A percentile compares a stretch with the other conserved stretches of the same genome.
Evolutionary conservation across 1,140 invertebrate species (phyloP).

Genomic region (Sweltsa coloradensis): DNA sequence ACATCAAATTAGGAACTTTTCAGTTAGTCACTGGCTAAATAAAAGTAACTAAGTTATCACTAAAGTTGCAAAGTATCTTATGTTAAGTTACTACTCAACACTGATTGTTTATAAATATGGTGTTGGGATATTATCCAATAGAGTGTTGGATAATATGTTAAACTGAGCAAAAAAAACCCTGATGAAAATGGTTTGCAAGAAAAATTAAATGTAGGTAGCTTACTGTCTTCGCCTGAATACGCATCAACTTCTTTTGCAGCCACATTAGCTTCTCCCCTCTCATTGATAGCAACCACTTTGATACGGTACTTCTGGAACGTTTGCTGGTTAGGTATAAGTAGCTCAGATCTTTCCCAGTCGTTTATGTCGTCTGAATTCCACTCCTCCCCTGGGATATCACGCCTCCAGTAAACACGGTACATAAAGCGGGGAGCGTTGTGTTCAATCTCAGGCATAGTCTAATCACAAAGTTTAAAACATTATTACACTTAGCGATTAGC

Average conservation of each 20-base stretch:
- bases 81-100: too few relatives aligned
- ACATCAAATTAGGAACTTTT: too few relatives aligned
- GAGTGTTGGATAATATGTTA: too few relatives aligned
- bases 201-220: too few relatives aligned
- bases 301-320: constrained; percentile 86
- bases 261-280: constrained; percentile 74
- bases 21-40: too few relatives aligned
- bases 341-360: constrained; percentile 58
- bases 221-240: constrained; percentile 88
- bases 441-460: constrained; percentile 90
- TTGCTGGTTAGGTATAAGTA: constrained; percentile 67
- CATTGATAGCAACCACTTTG: constrained; percentile 86
- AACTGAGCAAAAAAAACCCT: too few relatives aligned
- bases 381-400: constrained; percentile 57
- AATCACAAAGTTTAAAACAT: constrained; percentile 19
- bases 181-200: too few relatives aligned
- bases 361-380: constrained; percentile 62
- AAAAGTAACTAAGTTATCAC: too few relatives aligned
- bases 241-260: constrained; percentile 71
- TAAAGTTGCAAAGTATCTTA: too few relatives aligned
- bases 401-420: constrained; percentile 80
- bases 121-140: too few relatives aligned
- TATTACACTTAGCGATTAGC: not conserved
- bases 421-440: constrained; percentile 90
- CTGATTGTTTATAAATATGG: too few relatives aligned